phyloP scores from a whole-genome alignment of 2,113 vertebrate genomes.

The Sceloporus undulatus region DNA sequence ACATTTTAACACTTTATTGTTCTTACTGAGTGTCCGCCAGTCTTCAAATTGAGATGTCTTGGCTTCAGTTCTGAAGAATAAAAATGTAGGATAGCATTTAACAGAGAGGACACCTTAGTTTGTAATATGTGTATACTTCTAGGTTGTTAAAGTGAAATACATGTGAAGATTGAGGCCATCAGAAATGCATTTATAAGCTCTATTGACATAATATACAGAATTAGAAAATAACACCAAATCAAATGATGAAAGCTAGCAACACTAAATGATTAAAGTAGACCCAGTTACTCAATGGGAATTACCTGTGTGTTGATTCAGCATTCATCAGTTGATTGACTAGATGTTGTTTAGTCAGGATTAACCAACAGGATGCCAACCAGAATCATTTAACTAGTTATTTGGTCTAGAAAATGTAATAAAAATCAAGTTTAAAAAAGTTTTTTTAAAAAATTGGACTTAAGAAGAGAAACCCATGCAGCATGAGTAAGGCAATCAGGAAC shows the following conservation, averaged over 20 bases:
- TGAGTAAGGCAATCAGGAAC: not conserved
- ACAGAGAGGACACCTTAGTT: not conserved
- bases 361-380: no score
- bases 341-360: no score
- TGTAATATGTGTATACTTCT: not conserved
- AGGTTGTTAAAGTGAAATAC: not conserved
- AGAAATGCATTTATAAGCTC: not conserved
- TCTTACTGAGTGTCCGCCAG: not conserved
- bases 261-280: no score
- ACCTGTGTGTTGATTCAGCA: no score
- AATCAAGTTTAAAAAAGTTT: not conserved
- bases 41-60: not conserved
- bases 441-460: no score
- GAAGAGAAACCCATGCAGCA: not conserved
- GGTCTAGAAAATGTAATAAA: not conserved
- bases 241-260: no score
- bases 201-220: not conserved
- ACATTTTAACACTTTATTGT: not conserved
- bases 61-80: not conserved
- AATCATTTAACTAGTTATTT: no score
- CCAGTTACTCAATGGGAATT: no score
- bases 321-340: no score
- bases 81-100: not conserved
- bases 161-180: not conserved
- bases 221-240: not conserved